Conservation (phyloP, 2,888 invertebrate genomes). For the Spodoptera picta region DNA sequence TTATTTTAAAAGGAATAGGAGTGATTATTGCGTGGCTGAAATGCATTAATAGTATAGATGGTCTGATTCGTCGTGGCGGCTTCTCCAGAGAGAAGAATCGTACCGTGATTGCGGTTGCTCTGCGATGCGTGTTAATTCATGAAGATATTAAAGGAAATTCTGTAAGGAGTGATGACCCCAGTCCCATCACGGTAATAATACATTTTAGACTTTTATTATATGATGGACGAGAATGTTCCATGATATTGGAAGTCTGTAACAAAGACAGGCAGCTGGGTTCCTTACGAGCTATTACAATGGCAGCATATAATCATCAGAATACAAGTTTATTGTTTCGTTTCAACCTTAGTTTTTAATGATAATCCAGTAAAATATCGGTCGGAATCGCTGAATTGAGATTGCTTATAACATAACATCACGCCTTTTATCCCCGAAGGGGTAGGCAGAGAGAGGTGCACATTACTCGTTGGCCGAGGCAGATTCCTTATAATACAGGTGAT, state of each 20-base stretch:
- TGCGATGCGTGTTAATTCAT: slow-evolving; percentile 67
- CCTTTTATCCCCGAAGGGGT: too few relatives aligned
- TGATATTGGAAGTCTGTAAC: slow-evolving; percentile 9
- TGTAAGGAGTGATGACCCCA: slow-evolving; percentile 55
- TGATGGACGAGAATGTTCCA: slow-evolving; percentile 16
- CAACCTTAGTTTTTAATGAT: too few relatives aligned
- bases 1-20: slow-evolving; percentile 20
- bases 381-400: too few relatives aligned
- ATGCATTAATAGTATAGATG: slow-evolving; percentile 37
- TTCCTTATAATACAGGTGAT: too few relatives aligned
- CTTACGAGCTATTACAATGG: too few relatives aligned
- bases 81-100: slow-evolving; percentile 67
- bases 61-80: slow-evolving; percentile 66
- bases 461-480: too few relatives aligned
- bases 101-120: slow-evolving; percentile 67
- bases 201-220: slow-evolving; percentile 32
- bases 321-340: too few relatives aligned
- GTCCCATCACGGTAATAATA: slow-evolving; percentile 22
- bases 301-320: too few relatives aligned
- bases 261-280: background rate
- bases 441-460: too few relatives aligned
- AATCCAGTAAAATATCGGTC: too few relatives aligned
- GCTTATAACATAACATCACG: too few relatives aligned
- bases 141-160: slow-evolving; percentile 59
- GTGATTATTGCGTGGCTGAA: slow-evolving; percentile 20